A percentile compares a stretch with the other conserved stretches of the same genome.
Evolutionary conservation across 2,113 vertebrate species (phyloP).

Genomic region (Leucopsar rothschildi): DNA sequence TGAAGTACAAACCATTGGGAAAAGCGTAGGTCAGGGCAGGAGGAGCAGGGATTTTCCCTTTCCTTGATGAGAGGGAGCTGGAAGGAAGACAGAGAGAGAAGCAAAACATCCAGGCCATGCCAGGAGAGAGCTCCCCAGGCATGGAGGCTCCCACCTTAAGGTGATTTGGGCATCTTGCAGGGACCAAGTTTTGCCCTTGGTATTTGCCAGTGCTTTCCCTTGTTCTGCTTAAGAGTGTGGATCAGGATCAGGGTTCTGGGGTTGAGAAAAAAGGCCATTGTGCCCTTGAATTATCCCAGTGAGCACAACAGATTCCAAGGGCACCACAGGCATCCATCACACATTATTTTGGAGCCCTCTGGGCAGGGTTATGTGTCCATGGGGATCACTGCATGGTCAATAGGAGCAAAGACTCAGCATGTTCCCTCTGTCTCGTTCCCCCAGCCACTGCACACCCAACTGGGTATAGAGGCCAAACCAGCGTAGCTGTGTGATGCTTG

Average conservation of each 20-base stretch:
- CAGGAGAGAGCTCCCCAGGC: not conserved
- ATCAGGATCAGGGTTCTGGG: not conserved
- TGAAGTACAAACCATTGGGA: conserved; percentile 60
- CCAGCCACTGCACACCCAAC: not conserved
- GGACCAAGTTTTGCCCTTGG: not conserved
- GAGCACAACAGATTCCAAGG: not conserved
- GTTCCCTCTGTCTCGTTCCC: not conserved
- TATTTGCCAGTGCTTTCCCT: not conserved
- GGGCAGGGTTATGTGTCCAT: not conserved
- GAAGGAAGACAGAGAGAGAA: not conserved
- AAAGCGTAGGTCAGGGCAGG: not conserved
- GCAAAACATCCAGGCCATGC: not conserved
- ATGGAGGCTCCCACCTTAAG: not conserved
- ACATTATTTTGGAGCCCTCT: not conserved
- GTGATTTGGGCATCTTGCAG: not conserved
- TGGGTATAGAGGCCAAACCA: not conserved
- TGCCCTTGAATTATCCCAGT: not conserved
- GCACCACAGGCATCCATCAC: not conserved
- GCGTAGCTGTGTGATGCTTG: not conserved
- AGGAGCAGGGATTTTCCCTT: conserved; percentile 1
- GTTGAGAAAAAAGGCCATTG: not conserved
- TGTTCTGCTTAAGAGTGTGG: not conserved
- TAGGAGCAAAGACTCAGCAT: not conserved
- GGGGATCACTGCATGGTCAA: not conserved
- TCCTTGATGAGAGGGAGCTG: not conserved